Percentiles rank a stretch among this genome's conserved stretches.
Conservation (phyloP, 2,113 vertebrate species). For the Miniopterus natalensis region DNA sequence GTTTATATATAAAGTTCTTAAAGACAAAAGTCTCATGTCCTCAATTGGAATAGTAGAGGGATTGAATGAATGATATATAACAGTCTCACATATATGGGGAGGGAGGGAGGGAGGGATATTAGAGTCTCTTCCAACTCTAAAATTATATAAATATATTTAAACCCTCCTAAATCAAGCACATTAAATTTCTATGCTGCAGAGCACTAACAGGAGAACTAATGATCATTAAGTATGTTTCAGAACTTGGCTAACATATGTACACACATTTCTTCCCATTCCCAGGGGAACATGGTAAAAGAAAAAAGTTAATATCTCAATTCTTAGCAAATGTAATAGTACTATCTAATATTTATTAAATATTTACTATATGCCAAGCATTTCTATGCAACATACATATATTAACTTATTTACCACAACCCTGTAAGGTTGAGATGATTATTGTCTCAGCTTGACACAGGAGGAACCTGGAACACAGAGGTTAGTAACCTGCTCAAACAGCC, state of each 20-base stretch:
- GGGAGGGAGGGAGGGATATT: background rate
- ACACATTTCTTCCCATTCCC: background rate
- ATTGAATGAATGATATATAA: background rate
- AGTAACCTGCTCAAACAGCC: background rate
- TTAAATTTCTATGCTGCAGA: background rate
- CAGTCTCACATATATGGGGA: background rate
- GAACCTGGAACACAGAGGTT: background rate
- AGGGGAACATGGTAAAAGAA: background rate
- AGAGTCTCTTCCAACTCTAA: background rate
- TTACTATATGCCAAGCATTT: background rate
- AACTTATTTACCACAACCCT: background rate
- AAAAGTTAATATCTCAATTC: constrained; percentile 8
- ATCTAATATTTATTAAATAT: background rate
- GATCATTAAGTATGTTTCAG: background rate
- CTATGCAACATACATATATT: background rate
- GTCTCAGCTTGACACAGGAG: constrained; percentile 13
- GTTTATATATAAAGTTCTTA: background rate
- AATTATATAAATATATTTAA: background rate
- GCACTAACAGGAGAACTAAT: background rate
- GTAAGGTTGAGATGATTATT: background rate
- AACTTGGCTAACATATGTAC: background rate
- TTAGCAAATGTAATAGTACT: background rate
- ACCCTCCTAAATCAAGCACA: background rate
- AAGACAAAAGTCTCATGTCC: background rate
- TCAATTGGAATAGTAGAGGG: background rate